Conservation (phyloP, 2,113 vertebrate species). For the Larimichthys polyactis region DNA sequence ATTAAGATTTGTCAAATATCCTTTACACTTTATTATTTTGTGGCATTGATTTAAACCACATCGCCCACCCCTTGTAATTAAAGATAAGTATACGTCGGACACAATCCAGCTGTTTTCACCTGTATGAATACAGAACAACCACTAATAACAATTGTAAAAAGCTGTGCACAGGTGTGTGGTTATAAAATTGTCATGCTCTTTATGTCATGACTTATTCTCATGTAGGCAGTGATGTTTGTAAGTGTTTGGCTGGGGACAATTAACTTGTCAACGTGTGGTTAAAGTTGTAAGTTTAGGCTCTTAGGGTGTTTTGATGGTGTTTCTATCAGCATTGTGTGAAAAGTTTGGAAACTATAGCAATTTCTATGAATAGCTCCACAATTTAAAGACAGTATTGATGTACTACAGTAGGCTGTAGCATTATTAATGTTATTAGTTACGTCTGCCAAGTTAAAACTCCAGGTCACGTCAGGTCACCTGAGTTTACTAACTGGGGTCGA, state of each 20-base stretch:
- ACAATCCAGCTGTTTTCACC: not conserved
- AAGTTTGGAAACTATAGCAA: too few relatives aligned
- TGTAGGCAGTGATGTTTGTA: too few relatives aligned
- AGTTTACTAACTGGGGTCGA: not conserved
- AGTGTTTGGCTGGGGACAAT: not conserved
- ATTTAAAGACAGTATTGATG: not conserved
- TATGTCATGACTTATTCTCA: not conserved
- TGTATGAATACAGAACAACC: not conserved
- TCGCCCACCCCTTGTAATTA: not conserved
- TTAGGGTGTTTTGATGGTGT: too few relatives aligned
- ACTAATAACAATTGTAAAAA: not conserved
- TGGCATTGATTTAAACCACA: not conserved
- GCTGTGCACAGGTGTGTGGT: not conserved
- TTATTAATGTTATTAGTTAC: not conserved
- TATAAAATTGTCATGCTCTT: not conserved
- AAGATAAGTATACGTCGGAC: not conserved
- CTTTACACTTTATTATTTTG: not conserved
- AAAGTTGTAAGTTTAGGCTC: not conserved
- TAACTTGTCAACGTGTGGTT: not conserved
- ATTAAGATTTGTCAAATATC: not conserved
- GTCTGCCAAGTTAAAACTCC: not conserved
- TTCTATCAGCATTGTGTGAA: not conserved
- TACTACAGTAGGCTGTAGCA: not conserved
- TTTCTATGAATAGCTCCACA: not conserved
- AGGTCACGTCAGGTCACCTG: not conserved